Evolutionary conservation across 2,888 invertebrate genomes (phyloP).

Genomic region (Autographa gamma): DNA sequence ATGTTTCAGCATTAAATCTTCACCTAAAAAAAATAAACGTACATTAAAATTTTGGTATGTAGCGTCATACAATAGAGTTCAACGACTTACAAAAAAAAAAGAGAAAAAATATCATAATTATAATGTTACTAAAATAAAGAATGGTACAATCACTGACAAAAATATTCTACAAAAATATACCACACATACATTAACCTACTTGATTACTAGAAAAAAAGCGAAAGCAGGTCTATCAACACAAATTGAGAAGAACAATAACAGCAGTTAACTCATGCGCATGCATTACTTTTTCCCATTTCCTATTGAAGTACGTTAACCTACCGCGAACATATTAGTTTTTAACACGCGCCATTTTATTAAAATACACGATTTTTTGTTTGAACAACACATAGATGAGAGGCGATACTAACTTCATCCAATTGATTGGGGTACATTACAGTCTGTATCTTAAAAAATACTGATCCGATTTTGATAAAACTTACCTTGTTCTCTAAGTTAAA

Average conservation of each 20-base stretch:
- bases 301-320: conserved; percentile 41
- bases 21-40: not conserved
- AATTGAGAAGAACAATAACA: conserved; percentile 47
- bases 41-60: not conserved
- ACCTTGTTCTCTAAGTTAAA: not conserved
- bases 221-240: conserved; percentile 32
- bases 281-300: conserved; percentile 52
- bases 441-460: not conserved
- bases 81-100: conserved; percentile 56
- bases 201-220: conserved; percentile 47
- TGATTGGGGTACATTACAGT: not conserved
- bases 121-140: not conserved
- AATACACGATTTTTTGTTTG: conserved; percentile 12
- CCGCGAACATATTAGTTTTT: conserved; percentile 24
- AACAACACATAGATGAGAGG: not conserved
- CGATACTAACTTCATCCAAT: not conserved
- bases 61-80: conserved; percentile 68
- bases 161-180: conserved; percentile 18
- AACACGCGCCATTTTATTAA: conserved; percentile 24
- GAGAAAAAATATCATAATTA: not conserved
- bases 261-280: conserved; percentile 46
- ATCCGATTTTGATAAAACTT: not conserved
- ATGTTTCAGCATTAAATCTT: not conserved
- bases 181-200: conserved; percentile 33
- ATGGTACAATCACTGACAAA: conserved; percentile 6